Evolutionary conservation across 2,888 invertebrate genomes (phyloP).

Genomic region (Campoplex capitator): DNA sequence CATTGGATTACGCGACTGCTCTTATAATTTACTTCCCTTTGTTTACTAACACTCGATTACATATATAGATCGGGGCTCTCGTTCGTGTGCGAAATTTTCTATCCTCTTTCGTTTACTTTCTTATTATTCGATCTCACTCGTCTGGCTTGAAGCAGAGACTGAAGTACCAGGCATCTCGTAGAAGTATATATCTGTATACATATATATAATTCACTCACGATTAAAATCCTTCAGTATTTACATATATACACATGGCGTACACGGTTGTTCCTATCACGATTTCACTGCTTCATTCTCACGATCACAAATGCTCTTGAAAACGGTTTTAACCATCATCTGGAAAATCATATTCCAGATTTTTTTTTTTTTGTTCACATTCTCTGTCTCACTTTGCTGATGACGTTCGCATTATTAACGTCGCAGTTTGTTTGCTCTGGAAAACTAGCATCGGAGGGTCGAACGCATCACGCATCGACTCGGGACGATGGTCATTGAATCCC

Average conservation of each 20-base stretch:
- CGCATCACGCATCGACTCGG: neutral
- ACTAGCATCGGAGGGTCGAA: neutral
- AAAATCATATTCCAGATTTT: neutral
- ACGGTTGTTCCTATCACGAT: slow-evolving; percentile 1
- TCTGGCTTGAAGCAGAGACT: neutral
- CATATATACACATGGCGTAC: slow-evolving; percentile 33
- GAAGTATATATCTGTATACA: slow-evolving; percentile 5
- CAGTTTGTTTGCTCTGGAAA: neutral
- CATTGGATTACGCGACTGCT: neutral
- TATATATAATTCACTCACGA: slow-evolving; percentile 15
- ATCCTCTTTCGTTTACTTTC: slow-evolving; percentile 35
- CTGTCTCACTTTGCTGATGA: neutral
- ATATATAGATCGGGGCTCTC: slow-evolving; percentile 1
- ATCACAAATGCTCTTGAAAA: slow-evolving; percentile 17
- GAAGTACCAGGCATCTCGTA: slow-evolving; percentile 2
- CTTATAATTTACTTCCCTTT: neutral
- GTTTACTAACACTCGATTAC: slow-evolving; percentile 2
- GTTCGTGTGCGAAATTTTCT: slow-evolving; percentile 39
- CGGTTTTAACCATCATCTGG: neutral
- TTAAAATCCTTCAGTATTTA: slow-evolving; percentile 59
- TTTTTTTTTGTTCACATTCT: neutral
- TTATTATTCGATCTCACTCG: slow-evolving; percentile 33
- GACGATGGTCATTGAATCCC: neutral
- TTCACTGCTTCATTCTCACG: slow-evolving; percentile 16
- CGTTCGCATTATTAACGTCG: neutral